Conservation (phyloP, 2,797 vertebrate species). For the Oreonectes daqikongensis region DNA sequence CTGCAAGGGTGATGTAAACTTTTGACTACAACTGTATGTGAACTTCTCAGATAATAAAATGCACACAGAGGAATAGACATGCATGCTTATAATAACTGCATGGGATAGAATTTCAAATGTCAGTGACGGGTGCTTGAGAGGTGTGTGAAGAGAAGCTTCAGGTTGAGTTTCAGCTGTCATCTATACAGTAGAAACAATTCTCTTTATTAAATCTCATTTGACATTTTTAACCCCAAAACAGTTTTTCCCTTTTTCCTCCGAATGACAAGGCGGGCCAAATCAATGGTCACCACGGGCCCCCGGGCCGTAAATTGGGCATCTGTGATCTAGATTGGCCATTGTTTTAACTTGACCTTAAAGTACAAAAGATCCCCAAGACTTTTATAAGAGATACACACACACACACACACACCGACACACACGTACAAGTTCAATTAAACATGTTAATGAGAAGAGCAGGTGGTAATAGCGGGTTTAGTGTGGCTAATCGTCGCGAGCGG, state of each 20-base stretch:
- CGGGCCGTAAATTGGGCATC: too few relatives aligned
- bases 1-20: too few relatives aligned
- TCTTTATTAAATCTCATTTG: too few relatives aligned
- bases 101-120: conserved; percentile 34
- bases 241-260: too few relatives aligned
- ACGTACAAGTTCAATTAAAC: conserved; percentile 40
- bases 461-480: conserved; percentile 47
- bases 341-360: background rate
- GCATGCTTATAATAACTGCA: conserved; percentile 11
- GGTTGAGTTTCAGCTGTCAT: background rate
- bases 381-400: background rate
- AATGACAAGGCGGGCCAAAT: too few relatives aligned
- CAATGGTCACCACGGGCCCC: too few relatives aligned
- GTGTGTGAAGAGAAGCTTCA: background rate
- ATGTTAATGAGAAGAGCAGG: conserved; percentile 51
- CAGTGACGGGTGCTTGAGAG: conserved; percentile 2
- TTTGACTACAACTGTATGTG: too few relatives aligned
- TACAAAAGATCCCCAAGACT: background rate
- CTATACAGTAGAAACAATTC: too few relatives aligned
- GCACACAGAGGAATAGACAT: conserved; percentile 4
- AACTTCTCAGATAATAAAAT: conserved; percentile 1
- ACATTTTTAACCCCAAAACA: too few relatives aligned
- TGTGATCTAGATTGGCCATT: too few relatives aligned
- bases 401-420: background rate
- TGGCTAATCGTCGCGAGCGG: conserved; percentile 39